Base-by-base conservation (phyloP, 2,113 vertebrate genomes). In the Mustela nigripes region DNA sequence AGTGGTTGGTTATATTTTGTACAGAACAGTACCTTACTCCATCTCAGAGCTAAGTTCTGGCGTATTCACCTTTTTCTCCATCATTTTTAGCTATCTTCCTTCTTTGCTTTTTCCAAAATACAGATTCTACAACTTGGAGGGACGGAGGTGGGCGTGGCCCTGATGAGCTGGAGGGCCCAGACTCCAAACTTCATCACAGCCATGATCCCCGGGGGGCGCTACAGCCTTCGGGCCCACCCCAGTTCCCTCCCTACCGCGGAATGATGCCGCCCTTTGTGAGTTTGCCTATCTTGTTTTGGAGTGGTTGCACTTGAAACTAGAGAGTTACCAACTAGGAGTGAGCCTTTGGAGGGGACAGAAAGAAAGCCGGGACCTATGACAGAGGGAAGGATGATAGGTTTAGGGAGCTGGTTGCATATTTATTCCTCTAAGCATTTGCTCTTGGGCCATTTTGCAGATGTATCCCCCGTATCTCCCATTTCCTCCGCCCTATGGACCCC, bases 41-140 rank as follows among this genome's bases (percentile, higher is more conserved):
- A 12, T 39, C 24, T 84, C 63, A 33, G 53, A 95, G 62, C 50
- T 48, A 48, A 33, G 5, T 84, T 42, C 7, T 85, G 11, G 9
- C 1, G 33, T 91, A 26, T 21, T 95, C 10, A 21, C 7, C 1
- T 28, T 65, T 5, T 39, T 84, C 5, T 4, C 10, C 19, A 0
- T 78, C 33, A 2, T 45, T 95, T 78, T 53, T 56, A 82, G 12
- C 48, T 87, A 0, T 67, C 22, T 81, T 81, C 4, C 18, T 5
- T 56, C 7, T 95, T 8, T 94, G 11, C 16, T 9, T 91, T 97
- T 93, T 90, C 50, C 33, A 78, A 96, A 96, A 89, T 83, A 74
- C 97, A 99, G 99, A 99, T 98, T 99, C 99, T 96, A 99, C 99
- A 97, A 99, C 99, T 97, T 99, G 99, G 99, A 99, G 99, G 99